A percentile compares a stretch with the other conserved stretches of the same genome.
Evolutionary conservation across 2,797 vertebrate genomes (phyloP).

Genomic region (Sebastes variabilis): DNA sequence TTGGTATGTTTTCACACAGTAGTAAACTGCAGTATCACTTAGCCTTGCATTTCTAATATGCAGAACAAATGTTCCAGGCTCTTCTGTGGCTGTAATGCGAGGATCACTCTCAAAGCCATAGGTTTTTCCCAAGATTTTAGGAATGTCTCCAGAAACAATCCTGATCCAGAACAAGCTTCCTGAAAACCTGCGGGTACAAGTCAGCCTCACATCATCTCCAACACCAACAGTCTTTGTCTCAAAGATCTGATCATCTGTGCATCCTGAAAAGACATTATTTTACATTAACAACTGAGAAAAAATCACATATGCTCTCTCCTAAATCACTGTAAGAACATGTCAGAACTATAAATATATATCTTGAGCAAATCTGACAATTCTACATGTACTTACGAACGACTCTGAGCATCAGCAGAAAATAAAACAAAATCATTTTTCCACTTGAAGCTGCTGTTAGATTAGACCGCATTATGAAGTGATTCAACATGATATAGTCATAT

Average conservation of each 20-base stretch:
- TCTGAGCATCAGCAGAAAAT: neutral
- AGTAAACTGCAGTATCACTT: slow-evolving; percentile 46
- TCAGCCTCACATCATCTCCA: slow-evolving; percentile 9
- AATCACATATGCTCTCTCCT: neutral
- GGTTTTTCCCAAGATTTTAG: neutral
- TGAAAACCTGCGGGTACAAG: rapidly evolving
- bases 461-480: neutral
- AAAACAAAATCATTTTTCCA: slow-evolving; percentile 33
- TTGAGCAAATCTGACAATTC: neutral
- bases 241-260: neutral
- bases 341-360: neutral
- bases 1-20: neutral
- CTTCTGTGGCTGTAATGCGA: neutral
- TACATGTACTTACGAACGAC: slow-evolving; percentile 15
- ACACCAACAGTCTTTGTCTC: neutral
- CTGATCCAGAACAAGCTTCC: slow-evolving; percentile 34
- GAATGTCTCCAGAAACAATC: neutral
- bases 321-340: neutral
- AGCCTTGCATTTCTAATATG: neutral
- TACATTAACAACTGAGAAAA: neutral
- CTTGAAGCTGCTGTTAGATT: neutral
- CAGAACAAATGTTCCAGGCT: neutral
- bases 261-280: slow-evolving; percentile 28
- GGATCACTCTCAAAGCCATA: rapidly evolving
- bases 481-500: neutral